Base-by-base conservation (phyloP, 2,888 invertebrate genomes). In the Meliscaeva auricollis region DNA sequence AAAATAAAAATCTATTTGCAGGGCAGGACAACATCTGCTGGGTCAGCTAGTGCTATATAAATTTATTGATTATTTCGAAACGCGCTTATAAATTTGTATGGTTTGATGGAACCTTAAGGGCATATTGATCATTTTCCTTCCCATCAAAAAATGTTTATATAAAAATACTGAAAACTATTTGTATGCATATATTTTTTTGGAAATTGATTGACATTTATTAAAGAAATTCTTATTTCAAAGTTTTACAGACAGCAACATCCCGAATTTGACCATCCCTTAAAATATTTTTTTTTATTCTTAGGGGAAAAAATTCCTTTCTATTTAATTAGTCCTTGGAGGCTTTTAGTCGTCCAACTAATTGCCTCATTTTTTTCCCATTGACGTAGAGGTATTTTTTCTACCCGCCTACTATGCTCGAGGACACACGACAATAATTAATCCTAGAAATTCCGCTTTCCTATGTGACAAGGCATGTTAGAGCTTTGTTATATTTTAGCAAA, bases 261-360 rank as follows among this genome's bases (percentile, higher is more conserved):
- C 8, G 7, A 38, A 5, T 58, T 20, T 20, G 58, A 20, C 35
- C 20, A 20, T 35, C 17, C 32, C 11, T 13, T 1, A 13, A 20
- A 11, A 11, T 48, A 32, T 46, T 46, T 7, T 2, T n/a, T 30
- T 6, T 44, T 8, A 0, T 7, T 7, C 13, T 48, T 35, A 15
- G 9, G n/a, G 44, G 22, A 22, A n/a, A n/a, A 35, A 13, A 15
- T 46, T 35, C 32, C 50, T 22, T 38, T 82, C 48, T 32, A 60
- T 52, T 62, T 80, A 73, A 85, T 85, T 80, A 73, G 17, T 30
- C 44, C 38, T 68, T 44, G 11, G 30, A 62, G 64, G 35, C 56
- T 32, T 50, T 79, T 30, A 2, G 54, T 46, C 74, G 77, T 82
- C 50, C 32, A 6, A 60, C 82, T 77, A 82, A 87, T 78, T 82